Base-by-base conservation (phyloP, 2,113 vertebrate species). In the Dendropsophus ebraccatus region DNA sequence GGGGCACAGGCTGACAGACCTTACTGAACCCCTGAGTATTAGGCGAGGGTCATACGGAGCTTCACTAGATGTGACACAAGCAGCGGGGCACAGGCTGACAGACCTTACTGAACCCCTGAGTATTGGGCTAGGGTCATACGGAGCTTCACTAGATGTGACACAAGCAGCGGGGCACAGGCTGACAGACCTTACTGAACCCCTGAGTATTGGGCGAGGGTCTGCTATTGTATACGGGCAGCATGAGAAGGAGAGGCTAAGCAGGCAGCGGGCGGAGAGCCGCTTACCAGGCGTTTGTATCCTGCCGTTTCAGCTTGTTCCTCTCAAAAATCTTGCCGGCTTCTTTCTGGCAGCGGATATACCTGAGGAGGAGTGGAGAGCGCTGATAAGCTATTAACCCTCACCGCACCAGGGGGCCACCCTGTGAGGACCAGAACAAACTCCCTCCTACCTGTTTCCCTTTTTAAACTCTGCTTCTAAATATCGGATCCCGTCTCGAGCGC, bases 301-400 rank as follows among this genome's bases (percentile, higher is more conserved):
- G 96, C 52, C 97, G 93, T 90, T 99, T 99, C 89, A 99, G 85
- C 88, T 98, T 99, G 76, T 99, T 97, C 86, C 97, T 94, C 88
- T 99, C 98, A 62, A 98, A 96, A 90, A 95, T 96, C 89, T 95
- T 96, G 23, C 98, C 96, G 0, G 91, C 93, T 37, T 99, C 98
- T 7, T 96, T 98, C 93, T 99, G 97, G 91, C 97, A 99, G 56
- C 98, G 97, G 23, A 99, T 99, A 92, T 99, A 99, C 91, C 98
- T 99, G 56, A 11, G 70, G 32, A 0, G 11, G 23, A 79, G 7
- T 5, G 25, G 54, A 41, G 8, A 50, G 21, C 1, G 25, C 4
- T 67, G 49, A 41, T 14, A 14, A n/a, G 12, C 1, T 3, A 13
- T 25, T 10, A 41, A 79, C 77, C 77, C 52, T 37, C 16, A 11